phyloP scores from a whole-genome alignment of 2,888 invertebrate species.

The Athalia circularis region DNA sequence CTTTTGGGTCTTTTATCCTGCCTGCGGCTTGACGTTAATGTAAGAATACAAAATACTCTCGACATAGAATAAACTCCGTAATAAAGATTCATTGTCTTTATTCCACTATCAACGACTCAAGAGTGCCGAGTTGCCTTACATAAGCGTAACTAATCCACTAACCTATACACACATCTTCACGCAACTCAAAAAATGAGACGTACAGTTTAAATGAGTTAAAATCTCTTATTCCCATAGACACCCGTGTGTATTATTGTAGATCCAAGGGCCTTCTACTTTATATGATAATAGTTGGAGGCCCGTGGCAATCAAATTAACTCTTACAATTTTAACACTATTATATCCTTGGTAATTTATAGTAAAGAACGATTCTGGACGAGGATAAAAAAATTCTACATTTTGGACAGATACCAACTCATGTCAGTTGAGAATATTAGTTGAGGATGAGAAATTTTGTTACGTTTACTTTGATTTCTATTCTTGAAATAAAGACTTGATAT shows the following conservation, averaged over 20 bases:
- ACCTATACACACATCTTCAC: slow-evolving; percentile 2
- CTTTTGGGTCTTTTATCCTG: slow-evolving; percentile 22
- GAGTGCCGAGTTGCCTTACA: slow-evolving; percentile 23
- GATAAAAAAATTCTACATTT: no score
- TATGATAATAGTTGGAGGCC: not conserved
- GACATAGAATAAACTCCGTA: slow-evolving; percentile 35
- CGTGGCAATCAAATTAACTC: slow-evolving; percentile 18
- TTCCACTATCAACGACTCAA: slow-evolving; percentile 32
- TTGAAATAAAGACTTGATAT: no score
- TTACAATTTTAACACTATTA: slow-evolving; percentile 1
- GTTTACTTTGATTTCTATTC: no score
- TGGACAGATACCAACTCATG: no score
- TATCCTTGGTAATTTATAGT: slow-evolving; percentile 4
- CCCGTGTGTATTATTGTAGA: not conserved
- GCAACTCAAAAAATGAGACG: slow-evolving; percentile 22
- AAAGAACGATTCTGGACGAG: not conserved
- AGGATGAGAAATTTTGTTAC: no score
- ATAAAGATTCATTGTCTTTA: slow-evolving; percentile 37
- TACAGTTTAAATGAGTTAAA: slow-evolving; percentile 30
- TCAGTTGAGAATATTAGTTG: no score
- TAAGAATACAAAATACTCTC: slow-evolving; percentile 1
- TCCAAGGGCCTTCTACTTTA: not conserved
- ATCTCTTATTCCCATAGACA: slow-evolving; percentile 8
- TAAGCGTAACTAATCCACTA: slow-evolving; percentile 42
- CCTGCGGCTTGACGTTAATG: slow-evolving; percentile 15